Percentiles rank a stretch among this genome's conserved stretches.
These are phyloP conservation scores for Ellobium chinense DNA, from an alignment of 2,888 invertebrate species.

Conservation along the genomic window DNA sequence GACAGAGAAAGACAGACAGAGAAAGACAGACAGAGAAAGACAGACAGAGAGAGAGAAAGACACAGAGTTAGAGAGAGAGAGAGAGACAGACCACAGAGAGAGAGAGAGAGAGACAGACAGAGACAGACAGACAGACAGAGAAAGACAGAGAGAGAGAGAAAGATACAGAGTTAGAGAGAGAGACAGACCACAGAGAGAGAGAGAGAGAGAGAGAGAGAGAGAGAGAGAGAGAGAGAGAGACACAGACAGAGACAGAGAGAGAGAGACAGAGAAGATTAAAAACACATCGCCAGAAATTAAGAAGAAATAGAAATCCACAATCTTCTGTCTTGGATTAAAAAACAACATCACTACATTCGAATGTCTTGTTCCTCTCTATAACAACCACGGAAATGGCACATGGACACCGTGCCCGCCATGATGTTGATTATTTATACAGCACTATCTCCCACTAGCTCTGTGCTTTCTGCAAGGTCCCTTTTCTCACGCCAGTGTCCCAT, in stretches of 20 bases:
- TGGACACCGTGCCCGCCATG: no score
- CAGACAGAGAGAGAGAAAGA: not conserved
- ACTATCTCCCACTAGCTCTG: no score
- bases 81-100: conserved; percentile 13
- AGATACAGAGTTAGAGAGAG: conserved; percentile 2
- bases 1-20: not conserved
- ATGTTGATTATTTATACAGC: no score
- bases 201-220: conserved; percentile 23
- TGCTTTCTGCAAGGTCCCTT: no score
- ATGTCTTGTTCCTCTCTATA: no score
- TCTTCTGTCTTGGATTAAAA: no score
- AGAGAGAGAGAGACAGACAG: conserved; percentile 5
- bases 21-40: not conserved
- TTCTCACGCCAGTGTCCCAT: no score
- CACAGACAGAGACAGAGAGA: not conserved
- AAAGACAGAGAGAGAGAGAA: not conserved
- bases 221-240: conserved; percentile 23
- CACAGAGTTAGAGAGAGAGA: not conserved
- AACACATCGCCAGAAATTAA: no score
- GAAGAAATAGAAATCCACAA: no score
- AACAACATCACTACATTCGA: no score
- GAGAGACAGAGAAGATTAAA: not conserved
- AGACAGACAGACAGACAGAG: not conserved
- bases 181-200: conserved; percentile 9
- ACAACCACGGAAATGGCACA: no score